Percentiles rank a stretch among this genome's conserved stretches.
phyloP scores from a whole-genome alignment of 92 coral and sea anemone genomes.

The Umimayanthus chanpuru region DNA sequence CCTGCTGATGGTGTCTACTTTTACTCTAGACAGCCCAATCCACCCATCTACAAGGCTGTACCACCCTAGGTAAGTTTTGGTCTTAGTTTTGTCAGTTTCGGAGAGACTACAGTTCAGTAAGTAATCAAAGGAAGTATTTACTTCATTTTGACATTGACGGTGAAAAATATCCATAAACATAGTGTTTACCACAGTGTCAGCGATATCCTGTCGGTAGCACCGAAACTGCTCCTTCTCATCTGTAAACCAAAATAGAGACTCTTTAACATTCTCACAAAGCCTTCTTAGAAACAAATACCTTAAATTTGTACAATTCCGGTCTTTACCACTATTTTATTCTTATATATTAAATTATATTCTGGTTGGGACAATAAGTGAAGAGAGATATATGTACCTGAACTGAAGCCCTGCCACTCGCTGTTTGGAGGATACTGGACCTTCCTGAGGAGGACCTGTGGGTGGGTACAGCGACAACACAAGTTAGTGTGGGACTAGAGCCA shows the following conservation, averaged over 20 bases:
- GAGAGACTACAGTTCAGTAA: no score
- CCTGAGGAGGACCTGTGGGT: constrained; percentile 76
- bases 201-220: constrained; percentile 97
- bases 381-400: constrained; percentile 66
- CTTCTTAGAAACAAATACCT: not conserved
- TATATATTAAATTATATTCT: not conserved
- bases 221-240: constrained; percentile 98
- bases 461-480: constrained; percentile 6
- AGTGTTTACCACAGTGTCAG: constrained; percentile 90
- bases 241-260: constrained; percentile 14
- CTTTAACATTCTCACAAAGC: not conserved
- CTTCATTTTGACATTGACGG: not conserved
- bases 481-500: not conserved
- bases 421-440: constrained; percentile 96
- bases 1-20: no score
- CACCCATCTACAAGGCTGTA: no score
- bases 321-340: not conserved
- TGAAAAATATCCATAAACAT: not conserved
- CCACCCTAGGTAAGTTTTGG: no score
- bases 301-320: not conserved
- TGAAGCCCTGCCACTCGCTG: constrained; percentile 86
- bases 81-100: no score
- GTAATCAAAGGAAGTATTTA: not conserved
- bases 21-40: no score
- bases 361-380: not conserved